These are phyloP conservation scores for Apostichopus parvimensis DNA, from an alignment of 35 echinoderm and acorn worm genomes.

Conservation along the genomic window DNA sequence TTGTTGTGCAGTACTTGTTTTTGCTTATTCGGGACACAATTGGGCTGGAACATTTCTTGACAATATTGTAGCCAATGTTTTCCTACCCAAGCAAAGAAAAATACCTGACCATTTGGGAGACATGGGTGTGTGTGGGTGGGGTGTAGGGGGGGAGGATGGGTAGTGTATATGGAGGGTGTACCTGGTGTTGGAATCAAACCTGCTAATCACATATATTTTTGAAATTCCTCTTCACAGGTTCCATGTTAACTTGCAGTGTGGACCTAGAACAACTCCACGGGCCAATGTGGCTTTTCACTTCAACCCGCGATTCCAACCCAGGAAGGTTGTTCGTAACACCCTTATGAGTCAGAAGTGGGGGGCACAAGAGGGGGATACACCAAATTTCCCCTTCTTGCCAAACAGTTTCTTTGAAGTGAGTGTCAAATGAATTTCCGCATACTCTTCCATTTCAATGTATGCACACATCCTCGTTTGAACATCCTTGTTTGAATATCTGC, in stretches of 20 bases:
- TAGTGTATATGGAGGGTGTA: too few species aligned
- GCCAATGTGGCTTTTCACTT: slow-evolving; percentile 77
- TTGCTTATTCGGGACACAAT: too few species aligned
- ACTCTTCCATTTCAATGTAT: too few species aligned
- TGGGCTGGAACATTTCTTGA: too few species aligned
- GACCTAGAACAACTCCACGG: slow-evolving; percentile 57
- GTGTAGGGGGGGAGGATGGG: too few species aligned
- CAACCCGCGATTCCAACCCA: slow-evolving; percentile 67
- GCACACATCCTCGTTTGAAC: not conserved
- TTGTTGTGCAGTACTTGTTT: too few species aligned
- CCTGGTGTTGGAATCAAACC: too few species aligned
- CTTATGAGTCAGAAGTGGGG: slow-evolving; percentile 74
- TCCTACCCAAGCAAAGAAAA: too few species aligned
- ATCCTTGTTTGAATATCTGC: not conserved
- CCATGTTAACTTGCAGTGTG: slow-evolving; percentile 76
- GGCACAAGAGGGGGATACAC: slow-evolving; percentile 60
- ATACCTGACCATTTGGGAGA: too few species aligned
- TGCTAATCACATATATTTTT: not conserved
- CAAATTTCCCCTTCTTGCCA: slow-evolving; percentile 71
- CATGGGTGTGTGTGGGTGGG: too few species aligned
- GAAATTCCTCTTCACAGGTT: slow-evolving; percentile 55
- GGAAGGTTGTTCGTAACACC: slow-evolving; percentile 65
- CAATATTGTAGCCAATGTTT: too few species aligned
- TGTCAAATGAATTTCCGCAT: not conserved
- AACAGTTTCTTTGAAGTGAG: slow-evolving; percentile 85